These are phyloP conservation scores for Elegia similella DNA, from an alignment of 2,888 invertebrate genomes.

Conservation along the genomic window DNA sequence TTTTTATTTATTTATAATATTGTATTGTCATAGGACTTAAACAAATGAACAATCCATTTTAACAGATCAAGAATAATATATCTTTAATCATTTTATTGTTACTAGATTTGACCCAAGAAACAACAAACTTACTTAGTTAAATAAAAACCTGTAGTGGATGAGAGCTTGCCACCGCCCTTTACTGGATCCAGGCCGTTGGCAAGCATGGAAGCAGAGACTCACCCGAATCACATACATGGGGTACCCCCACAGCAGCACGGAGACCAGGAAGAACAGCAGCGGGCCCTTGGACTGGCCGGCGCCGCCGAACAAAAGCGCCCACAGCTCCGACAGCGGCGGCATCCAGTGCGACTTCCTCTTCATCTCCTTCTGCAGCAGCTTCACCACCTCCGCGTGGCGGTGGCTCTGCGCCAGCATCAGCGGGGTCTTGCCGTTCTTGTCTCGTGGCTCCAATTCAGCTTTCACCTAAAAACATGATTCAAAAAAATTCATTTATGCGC, in stretches of 20 bases:
- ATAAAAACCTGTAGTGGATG: no score
- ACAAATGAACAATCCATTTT: no score
- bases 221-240: conserved; percentile 95
- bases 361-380: conserved; percentile 89
- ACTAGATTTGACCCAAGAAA: no score
- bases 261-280: conserved; percentile 90
- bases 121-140: no score
- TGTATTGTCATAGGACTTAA: no score
- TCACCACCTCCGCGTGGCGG: conserved; percentile 91
- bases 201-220: conserved; percentile 26
- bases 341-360: conserved; percentile 92
- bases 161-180: no score
- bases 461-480: conserved; percentile 82
- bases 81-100: no score
- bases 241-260: conserved; percentile 94
- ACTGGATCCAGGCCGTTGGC: no score
- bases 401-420: conserved; percentile 94
- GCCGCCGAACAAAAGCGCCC: conserved; percentile 94
- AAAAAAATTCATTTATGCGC: no score
- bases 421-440: conserved; percentile 96
- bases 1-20: no score
- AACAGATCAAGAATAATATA: no score
- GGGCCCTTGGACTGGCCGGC: conserved; percentile 96
- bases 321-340: conserved; percentile 92
- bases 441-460: conserved; percentile 91